Percentiles rank a stretch among this genome's conserved stretches.
These are phyloP conservation scores for Aphaenogaster ashmeadi DNA, from an alignment of 1,140 invertebrate genomes.

Conservation along the genomic window DNA sequence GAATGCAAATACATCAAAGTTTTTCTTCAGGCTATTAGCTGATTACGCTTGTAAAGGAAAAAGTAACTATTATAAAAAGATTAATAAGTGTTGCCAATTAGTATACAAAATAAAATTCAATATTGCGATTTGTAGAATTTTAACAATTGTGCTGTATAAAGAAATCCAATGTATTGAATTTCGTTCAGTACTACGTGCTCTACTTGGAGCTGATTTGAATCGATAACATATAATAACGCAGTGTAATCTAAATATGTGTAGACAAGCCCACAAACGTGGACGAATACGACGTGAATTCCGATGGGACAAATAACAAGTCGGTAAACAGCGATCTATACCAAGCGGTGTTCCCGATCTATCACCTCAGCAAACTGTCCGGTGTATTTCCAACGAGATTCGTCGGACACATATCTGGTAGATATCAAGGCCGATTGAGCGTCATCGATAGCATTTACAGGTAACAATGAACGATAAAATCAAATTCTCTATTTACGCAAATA, in stretches of 20 bases:
- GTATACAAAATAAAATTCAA: neutral
- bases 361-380: conserved; percentile 80
- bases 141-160: neutral
- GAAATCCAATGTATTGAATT: neutral
- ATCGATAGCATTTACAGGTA: conserved; percentile 80
- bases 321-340: conserved; percentile 78
- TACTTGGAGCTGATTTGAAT: conserved; percentile 20
- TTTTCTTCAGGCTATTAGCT: neutral
- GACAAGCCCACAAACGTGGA: conserved; percentile 42
- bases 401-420: conserved; percentile 64
- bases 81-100: neutral
- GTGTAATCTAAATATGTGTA: conserved; percentile 14
- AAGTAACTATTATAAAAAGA: neutral
- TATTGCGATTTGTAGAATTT: conserved; percentile 31
- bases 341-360: conserved; percentile 80
- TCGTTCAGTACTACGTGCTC: neutral
- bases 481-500: neutral
- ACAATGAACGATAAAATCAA: neutral
- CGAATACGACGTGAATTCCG: conserved; percentile 17
- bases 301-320: conserved; percentile 48
- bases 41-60: neutral
- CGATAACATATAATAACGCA: conserved; percentile 7
- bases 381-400: conserved; percentile 79
- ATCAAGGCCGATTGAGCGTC: conserved; percentile 68
- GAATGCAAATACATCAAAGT: neutral